Evolutionary conservation across 2,113 vertebrate species (phyloP).

Genomic region (Mormyrus iriodes): DNA sequence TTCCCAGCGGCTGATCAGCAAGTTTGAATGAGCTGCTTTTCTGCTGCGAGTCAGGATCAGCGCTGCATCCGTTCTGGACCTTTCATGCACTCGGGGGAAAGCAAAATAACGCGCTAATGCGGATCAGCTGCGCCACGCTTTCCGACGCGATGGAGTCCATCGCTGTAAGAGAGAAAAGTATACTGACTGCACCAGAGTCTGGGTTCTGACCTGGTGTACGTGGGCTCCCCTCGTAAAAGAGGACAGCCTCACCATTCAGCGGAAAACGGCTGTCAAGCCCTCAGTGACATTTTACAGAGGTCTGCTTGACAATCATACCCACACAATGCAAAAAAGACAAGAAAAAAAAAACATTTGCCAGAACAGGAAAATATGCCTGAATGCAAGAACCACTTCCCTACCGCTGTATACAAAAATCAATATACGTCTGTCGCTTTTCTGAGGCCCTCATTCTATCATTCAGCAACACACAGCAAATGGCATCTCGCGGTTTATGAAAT

Average conservation of each 20-base stretch:
- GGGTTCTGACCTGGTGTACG: neutral
- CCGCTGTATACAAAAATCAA: neutral
- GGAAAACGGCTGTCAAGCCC: conserved; percentile 20
- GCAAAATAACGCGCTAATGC: neutral
- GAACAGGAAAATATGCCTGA: neutral
- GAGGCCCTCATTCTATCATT: neutral
- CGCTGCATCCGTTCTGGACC: conserved; percentile 16
- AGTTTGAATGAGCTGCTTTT: conserved; percentile 15
- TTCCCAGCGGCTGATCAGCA: neutral
- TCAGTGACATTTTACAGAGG: conserved; percentile 20
- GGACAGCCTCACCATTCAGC: neutral
- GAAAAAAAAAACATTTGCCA: neutral
- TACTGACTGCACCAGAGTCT: no score
- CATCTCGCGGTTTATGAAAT: neutral
- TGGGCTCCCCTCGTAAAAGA: neutral
- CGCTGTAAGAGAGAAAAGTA: neutral
- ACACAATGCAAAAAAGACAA: neutral
- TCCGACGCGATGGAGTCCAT: neutral
- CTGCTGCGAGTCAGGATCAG: conserved; percentile 24
- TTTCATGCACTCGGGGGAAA: conserved; percentile 36
- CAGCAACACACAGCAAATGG: neutral
- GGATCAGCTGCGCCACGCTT: conserved; percentile 19
- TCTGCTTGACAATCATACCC: conserved; percentile 8
- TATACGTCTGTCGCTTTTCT: neutral
- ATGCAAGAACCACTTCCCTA: neutral